These are phyloP conservation scores for Notothenia rossii DNA, from an alignment of 2,113 vertebrate species.

Conservation along the genomic window DNA sequence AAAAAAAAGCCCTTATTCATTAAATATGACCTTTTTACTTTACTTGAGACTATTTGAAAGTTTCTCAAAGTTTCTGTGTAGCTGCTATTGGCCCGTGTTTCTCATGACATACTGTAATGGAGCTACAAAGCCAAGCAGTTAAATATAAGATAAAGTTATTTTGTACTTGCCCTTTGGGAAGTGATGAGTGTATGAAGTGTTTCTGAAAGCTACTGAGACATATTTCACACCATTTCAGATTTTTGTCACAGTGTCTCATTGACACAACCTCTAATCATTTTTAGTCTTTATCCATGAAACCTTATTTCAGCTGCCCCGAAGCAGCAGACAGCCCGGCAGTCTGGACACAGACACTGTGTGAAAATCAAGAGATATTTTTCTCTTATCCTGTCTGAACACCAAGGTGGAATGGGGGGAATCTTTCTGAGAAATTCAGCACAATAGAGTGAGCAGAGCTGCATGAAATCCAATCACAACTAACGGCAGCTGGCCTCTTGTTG, in stretches of 20 bases:
- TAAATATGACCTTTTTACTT: not conserved
- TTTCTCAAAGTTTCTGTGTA: not conserved
- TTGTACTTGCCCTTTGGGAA: slow-evolving; percentile 18
- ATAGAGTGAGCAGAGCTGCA: slow-evolving; percentile 65
- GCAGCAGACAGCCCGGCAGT: slow-evolving; percentile 39
- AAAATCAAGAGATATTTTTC: slow-evolving; percentile 67
- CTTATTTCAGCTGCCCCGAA: slow-evolving; percentile 59
- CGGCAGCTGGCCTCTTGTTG: slow-evolving; percentile 62
- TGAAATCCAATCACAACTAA: slow-evolving; percentile 74
- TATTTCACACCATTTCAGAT: slow-evolving; percentile 58
- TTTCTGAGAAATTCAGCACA: slow-evolving; percentile 60
- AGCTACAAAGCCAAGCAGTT: not conserved
- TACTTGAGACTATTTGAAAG: not conserved
- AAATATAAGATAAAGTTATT: slow-evolving; percentile 23
- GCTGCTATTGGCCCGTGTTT: not conserved
- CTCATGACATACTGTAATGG: not conserved
- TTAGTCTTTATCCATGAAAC: slow-evolving; percentile 69
- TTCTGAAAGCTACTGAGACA: slow-evolving; percentile 45
- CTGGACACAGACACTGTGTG: slow-evolving; percentile 55
- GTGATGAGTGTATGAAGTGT: slow-evolving; percentile 29
- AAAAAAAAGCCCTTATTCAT: slow-evolving; percentile 1
- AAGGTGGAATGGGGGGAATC: slow-evolving; percentile 44
- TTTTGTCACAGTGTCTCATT: slow-evolving; percentile 46
- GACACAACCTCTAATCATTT: slow-evolving; percentile 67
- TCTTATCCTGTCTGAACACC: slow-evolving; percentile 65